Conservation (phyloP, 2,888 invertebrate species). For the Melanotus villosus region DNA sequence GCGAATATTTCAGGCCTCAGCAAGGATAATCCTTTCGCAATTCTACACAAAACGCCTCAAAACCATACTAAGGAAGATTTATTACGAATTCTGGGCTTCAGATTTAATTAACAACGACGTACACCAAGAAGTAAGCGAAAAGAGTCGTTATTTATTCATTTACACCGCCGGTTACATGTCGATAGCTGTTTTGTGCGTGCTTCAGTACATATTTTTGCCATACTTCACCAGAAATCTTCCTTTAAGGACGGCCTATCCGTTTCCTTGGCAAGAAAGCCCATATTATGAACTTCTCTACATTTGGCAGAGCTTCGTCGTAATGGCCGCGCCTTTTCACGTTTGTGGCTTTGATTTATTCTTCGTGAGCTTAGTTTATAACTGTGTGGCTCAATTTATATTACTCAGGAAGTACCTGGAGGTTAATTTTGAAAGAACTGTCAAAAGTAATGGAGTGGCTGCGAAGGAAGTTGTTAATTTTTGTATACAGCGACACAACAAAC, state of each 20-base stretch:
- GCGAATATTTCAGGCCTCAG: too few relatives aligned
- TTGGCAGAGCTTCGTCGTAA: not conserved
- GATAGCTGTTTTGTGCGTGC: not conserved
- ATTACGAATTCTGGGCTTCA: slow-evolving; percentile 21
- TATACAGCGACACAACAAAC: not conserved
- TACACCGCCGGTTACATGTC: not conserved
- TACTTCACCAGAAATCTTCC: not conserved
- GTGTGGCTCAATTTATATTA: not conserved
- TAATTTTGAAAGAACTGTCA: not conserved
- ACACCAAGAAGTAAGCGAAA: not conserved
- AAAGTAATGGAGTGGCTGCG: not conserved
- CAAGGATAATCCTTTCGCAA: too few relatives aligned
- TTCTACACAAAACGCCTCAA: too few relatives aligned
- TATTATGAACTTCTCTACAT: not conserved
- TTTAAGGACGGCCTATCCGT: not conserved
- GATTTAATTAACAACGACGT: not conserved
- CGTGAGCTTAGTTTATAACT: not conserved
- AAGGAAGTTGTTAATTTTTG: not conserved
- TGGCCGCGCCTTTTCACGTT: not conserved
- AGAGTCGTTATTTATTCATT: not conserved
- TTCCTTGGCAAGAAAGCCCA: not conserved
- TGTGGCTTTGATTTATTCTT: not conserved
- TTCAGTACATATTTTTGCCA: not conserved
- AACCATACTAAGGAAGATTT: not conserved
- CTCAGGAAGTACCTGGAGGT: not conserved